These are phyloP conservation scores for Dastarcus helophoroides DNA, from an alignment of 2,888 invertebrate genomes.

Conservation along the genomic window DNA sequence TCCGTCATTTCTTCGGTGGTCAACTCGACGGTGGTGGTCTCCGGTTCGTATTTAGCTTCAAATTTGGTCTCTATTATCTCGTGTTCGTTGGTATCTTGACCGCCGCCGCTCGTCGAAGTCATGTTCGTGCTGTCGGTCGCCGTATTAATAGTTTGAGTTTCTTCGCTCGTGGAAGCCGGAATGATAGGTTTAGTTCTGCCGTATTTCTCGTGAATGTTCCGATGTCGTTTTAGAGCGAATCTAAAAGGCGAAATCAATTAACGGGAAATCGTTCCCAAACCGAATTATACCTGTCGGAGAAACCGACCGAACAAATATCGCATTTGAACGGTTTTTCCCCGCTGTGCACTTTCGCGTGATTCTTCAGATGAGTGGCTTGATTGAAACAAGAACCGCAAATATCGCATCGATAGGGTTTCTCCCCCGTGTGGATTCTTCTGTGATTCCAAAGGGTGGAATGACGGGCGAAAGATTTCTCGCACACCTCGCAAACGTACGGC, in stretches of 20 bases:
- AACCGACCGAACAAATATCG: conserved; percentile 75
- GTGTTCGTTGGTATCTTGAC: conserved; percentile 20
- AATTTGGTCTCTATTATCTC: conserved; percentile 30
- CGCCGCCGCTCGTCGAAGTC: conserved; percentile 16
- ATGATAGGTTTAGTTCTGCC: conserved; percentile 46
- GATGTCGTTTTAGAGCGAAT: conserved; percentile 74
- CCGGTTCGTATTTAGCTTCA: conserved; percentile 28
- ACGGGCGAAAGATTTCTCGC: conserved; percentile 79
- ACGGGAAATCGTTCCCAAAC: no score
- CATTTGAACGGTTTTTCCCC: conserved; percentile 75
- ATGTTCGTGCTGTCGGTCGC: conserved; percentile 17
- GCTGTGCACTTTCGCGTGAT: conserved; percentile 75
- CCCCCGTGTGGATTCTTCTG: conserved; percentile 76
- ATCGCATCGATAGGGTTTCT: conserved; percentile 78
- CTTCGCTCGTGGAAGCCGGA: conserved; percentile 24
- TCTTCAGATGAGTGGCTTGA: conserved; percentile 79
- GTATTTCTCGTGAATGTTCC: conserved; percentile 81
- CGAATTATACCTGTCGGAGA: conserved; percentile 65
- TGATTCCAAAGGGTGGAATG: conserved; percentile 86
- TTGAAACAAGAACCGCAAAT: conserved; percentile 84
- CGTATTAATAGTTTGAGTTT: conserved; percentile 25
- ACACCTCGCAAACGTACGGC: conserved; percentile 80
- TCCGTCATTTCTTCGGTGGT: conserved; percentile 33
- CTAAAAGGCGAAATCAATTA: conserved; percentile 17
- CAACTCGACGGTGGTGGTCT: conserved; percentile 21